These are phyloP conservation scores for Athene noctua DNA, from an alignment of 2,113 vertebrate genomes.

Conservation along the genomic window DNA sequence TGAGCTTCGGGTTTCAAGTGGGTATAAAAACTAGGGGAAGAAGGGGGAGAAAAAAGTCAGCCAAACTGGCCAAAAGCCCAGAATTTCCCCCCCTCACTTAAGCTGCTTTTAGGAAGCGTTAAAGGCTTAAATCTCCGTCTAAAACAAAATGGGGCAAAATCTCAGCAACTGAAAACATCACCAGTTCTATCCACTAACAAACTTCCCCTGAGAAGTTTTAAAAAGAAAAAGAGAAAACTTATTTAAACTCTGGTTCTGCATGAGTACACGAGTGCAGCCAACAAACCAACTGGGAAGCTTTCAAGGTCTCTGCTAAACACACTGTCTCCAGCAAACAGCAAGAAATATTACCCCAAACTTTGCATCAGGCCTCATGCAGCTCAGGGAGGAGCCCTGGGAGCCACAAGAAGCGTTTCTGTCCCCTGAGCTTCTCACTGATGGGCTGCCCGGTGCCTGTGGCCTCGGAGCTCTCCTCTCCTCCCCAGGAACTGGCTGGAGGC, in stretches of 20 bases:
- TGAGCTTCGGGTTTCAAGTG: fast-evolving
- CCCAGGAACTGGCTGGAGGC: not conserved
- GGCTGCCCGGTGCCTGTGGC: not conserved
- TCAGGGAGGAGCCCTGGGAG: not conserved
- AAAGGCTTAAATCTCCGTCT: not conserved
- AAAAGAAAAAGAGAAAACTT: not conserved
- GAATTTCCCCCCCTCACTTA: not conserved
- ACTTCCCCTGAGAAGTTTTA: not conserved
- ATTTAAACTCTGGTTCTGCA: not conserved
- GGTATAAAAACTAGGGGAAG: fast-evolving
- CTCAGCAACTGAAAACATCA: not conserved
- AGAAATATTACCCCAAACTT: not conserved
- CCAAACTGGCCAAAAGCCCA: not conserved
- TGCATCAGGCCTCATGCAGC: fast-evolving
- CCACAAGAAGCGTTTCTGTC: not conserved
- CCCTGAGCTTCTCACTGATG: fast-evolving
- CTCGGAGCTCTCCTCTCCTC: not conserved
- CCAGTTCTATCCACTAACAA: not conserved
- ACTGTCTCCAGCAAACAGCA: not conserved
- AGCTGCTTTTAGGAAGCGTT: not conserved
- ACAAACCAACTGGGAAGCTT: not conserved
- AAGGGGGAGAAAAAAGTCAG: fast-evolving
- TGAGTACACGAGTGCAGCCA: not conserved
- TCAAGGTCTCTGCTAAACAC: not conserved
- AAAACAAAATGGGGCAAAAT: not conserved